phyloP scores from a whole-genome alignment of 2,888 invertebrate genomes.

The Seira musarum region DNA sequence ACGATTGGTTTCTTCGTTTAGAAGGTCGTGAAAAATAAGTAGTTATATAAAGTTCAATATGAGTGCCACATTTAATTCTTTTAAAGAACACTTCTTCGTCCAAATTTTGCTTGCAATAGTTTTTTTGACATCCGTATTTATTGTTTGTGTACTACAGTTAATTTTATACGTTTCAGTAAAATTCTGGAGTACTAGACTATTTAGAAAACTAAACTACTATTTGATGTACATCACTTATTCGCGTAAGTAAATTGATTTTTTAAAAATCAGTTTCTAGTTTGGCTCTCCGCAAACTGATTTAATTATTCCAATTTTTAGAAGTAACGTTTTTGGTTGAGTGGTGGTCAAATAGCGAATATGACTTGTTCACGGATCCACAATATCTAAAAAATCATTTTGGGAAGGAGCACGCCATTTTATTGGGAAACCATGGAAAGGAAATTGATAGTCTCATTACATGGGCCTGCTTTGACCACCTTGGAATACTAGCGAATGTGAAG shows the following conservation, averaged over 20 bases:
- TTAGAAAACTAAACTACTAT: conserved; percentile 91
- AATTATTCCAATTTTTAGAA: conserved; percentile 76
- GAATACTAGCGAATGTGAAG: conserved; percentile 91
- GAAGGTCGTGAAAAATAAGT: too few relatives aligned
- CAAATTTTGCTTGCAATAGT: conserved; percentile 88
- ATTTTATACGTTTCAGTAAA: conserved; percentile 84
- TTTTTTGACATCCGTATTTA: conserved; percentile 88
- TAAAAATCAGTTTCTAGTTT: too few relatives aligned
- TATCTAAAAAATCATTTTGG: conserved; percentile 86
- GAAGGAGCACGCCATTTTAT: conserved; percentile 89
- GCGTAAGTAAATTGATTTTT: conserved; percentile 83
- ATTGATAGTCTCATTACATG: conserved; percentile 97
- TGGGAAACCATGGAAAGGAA: conserved; percentile 97
- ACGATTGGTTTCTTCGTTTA: too few relatives aligned
- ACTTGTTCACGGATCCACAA: conserved; percentile 84
- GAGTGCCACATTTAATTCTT: too few relatives aligned
- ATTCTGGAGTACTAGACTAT: conserved; percentile 85
- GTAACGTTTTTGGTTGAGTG: conserved; percentile 93
- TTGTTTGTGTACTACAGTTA: conserved; percentile 87
- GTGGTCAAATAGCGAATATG: conserved; percentile 87
- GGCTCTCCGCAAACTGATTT: too few relatives aligned
- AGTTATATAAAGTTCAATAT: too few relatives aligned
- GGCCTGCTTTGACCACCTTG: conserved; percentile 87
- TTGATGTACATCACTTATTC: conserved; percentile 90
- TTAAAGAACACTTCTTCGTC: conserved; percentile 73